Conservation (phyloP, 2,113 vertebrate genomes). For the Mixornis gularis region DNA sequence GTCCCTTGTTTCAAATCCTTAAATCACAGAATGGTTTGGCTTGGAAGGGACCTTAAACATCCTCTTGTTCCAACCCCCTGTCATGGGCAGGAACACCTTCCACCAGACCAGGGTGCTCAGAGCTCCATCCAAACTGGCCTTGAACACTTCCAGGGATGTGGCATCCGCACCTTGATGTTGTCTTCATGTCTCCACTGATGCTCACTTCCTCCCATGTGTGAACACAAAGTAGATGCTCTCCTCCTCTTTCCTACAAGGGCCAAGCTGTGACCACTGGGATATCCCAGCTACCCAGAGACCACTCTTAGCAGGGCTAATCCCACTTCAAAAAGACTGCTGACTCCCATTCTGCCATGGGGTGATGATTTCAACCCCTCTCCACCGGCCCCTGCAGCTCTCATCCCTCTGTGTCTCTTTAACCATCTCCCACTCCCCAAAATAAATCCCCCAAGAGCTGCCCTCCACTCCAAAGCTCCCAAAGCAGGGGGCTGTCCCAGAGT, state of each 20-base stretch:
- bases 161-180: background rate
- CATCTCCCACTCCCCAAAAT: background rate
- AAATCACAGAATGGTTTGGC: background rate
- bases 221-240: background rate
- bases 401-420: fast-evolving
- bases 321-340: background rate
- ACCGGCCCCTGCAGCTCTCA: fast-evolving
- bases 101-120: background rate
- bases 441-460: background rate
- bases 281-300: fast-evolving
- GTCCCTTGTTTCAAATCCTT: background rate
- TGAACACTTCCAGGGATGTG: background rate
- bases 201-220: background rate
- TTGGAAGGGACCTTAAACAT: background rate
- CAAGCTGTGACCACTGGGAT: background rate
- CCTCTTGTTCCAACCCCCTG: background rate
- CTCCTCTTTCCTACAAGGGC: background rate
- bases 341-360: fast-evolving
- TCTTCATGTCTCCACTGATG: background rate
- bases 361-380: background rate
- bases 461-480: background rate
- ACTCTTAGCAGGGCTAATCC: background rate
- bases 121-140: background rate
- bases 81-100: background rate
- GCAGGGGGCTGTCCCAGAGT: background rate